phyloP scores from a whole-genome alignment of 2,888 invertebrate species.

The Pachliopta kotzebuea region DNA sequence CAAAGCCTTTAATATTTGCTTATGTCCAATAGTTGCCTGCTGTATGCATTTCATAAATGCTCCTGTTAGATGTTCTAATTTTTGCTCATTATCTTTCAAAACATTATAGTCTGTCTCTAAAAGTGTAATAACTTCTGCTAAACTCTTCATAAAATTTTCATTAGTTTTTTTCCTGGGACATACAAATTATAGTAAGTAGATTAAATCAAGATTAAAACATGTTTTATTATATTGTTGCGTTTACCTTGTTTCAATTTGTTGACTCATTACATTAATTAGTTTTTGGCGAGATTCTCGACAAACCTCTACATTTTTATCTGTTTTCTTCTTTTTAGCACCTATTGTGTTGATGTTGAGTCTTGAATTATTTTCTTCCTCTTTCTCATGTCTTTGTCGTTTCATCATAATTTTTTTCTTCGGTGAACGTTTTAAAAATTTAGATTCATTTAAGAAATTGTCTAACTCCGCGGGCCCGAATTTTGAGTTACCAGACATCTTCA shows the following conservation, averaged over 20 bases:
- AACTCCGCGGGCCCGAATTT: conserved; percentile 54
- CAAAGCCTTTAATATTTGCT: conserved; percentile 56
- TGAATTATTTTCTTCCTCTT: conserved; percentile 49
- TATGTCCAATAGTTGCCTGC: conserved; percentile 56
- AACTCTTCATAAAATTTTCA: conserved; percentile 49
- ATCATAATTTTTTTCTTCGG: conserved; percentile 49
- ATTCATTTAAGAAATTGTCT: conserved; percentile 51
- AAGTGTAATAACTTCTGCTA: conserved; percentile 51
- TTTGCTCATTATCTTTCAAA: conserved; percentile 66
- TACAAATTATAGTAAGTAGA: conserved; percentile 2
- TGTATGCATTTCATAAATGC: conserved; percentile 61
- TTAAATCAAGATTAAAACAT: background rate
- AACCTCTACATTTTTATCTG: conserved; percentile 43
- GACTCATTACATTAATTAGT: conserved; percentile 53
- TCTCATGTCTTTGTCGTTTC: conserved; percentile 46
- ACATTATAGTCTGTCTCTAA: conserved; percentile 57
- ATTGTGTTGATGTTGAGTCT: conserved; percentile 32
- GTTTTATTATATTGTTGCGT: conserved; percentile 1
- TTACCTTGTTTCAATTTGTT: conserved; percentile 59
- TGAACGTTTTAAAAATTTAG: conserved; percentile 51
- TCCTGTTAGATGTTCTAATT: conserved; percentile 57
- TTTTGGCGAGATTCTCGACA: conserved; percentile 57
- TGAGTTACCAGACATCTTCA: conserved; percentile 49
- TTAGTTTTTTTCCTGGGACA: conserved; percentile 56
- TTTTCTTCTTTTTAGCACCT: conserved; percentile 53